These are phyloP conservation scores for Coturnix japonica DNA, from an alignment of 2,113 vertebrate genomes.

Conservation along the genomic window DNA sequence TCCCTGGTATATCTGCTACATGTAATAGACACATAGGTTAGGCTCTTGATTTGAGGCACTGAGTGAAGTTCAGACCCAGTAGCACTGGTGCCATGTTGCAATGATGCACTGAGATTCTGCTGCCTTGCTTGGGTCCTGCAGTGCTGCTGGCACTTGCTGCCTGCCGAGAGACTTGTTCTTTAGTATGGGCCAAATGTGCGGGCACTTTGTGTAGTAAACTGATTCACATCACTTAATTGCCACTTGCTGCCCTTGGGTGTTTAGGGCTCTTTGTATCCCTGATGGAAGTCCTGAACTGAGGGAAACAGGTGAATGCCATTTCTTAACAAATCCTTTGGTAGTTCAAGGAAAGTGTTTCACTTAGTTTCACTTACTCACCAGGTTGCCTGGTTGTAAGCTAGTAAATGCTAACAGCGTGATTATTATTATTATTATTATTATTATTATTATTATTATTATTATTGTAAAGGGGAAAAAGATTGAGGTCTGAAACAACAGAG, in stretches of 20 bases:
- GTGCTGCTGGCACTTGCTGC: neutral
- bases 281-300: neutral
- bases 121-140: neutral
- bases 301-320: neutral
- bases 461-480: neutral
- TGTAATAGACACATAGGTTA: neutral
- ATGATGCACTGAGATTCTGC: neutral
- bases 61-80: neutral
- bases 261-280: neutral
- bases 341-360: neutral
- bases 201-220: neutral
- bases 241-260: neutral
- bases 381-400: neutral
- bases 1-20: neutral
- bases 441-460: neutral
- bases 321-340: neutral
- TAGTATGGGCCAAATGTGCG: neutral
- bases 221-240: neutral
- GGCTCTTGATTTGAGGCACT: neutral
- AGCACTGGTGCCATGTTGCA: rapidly evolving
- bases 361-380: neutral
- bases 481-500: neutral
- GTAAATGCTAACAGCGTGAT: neutral
- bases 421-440: neutral
- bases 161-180: neutral